These are phyloP conservation scores for Poecile atricapillus DNA, from an alignment of 2,113 vertebrate genomes.

Conservation along the genomic window DNA sequence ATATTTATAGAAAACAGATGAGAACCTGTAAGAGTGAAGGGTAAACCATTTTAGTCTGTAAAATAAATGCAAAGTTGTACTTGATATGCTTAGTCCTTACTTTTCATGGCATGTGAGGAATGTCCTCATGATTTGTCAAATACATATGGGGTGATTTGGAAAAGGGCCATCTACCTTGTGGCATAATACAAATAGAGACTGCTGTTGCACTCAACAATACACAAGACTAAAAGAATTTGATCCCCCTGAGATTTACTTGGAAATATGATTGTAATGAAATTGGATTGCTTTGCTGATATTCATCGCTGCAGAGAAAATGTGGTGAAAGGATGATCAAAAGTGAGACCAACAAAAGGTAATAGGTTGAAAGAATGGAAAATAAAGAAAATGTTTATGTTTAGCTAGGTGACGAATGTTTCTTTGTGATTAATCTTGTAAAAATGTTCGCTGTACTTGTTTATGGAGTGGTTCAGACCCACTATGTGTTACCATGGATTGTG, in stretches of 20 bases:
- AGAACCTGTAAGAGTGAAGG: background rate
- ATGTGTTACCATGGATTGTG: accelerated
- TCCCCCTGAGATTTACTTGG: background rate
- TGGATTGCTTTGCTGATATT: background rate
- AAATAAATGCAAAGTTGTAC: background rate
- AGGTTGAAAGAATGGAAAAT: background rate
- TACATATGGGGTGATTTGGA: background rate
- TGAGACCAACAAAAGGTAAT: background rate
- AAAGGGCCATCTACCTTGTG: background rate
- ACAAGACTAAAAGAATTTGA: background rate
- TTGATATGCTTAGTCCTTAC: background rate
- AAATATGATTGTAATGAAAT: background rate
- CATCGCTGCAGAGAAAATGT: background rate
- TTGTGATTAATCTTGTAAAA: background rate
- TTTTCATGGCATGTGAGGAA: background rate
- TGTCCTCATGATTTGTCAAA: background rate
- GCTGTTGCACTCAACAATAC: background rate
- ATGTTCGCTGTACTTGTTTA: background rate
- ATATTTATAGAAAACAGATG: background rate
- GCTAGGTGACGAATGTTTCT: background rate
- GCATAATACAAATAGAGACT: background rate
- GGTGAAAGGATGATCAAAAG: background rate
- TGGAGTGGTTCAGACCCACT: background rate
- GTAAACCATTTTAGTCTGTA: background rate
- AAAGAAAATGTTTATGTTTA: background rate